These are phyloP conservation scores for Drosophila guanche DNA, from an alignment of 1,140 invertebrate species.

Conservation along the genomic window DNA sequence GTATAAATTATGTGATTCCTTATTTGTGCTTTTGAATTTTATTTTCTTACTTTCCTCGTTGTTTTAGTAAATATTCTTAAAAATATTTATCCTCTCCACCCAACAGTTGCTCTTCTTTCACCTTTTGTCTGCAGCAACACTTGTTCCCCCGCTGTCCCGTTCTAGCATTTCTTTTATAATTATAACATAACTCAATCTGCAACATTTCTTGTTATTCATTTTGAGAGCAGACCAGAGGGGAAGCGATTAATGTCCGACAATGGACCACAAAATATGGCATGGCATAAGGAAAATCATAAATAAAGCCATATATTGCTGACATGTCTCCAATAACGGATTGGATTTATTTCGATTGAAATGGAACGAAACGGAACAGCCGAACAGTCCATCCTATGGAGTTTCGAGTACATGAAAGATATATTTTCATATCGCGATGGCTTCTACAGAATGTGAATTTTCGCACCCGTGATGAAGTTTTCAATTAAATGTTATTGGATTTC, in stretches of 20 bases:
- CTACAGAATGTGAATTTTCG: slow-evolving; percentile 79
- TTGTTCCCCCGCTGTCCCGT: neutral
- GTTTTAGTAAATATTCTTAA: no score
- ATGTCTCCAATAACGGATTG: slow-evolving; percentile 71
- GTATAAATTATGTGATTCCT: no score
- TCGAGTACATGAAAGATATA: slow-evolving; percentile 65
- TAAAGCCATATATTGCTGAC: slow-evolving; percentile 65
- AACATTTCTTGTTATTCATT: slow-evolving; percentile 74
- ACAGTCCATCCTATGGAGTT: slow-evolving; percentile 35
- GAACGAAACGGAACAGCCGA: slow-evolving; percentile 36
- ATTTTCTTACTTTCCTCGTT: no score
- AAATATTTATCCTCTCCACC: no score
- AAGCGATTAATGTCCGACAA: slow-evolving; percentile 79
- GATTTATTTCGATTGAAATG: slow-evolving; percentile 16
- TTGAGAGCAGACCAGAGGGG: slow-evolving; percentile 49
- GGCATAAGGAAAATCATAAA: slow-evolving; percentile 79
- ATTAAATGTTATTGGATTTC: slow-evolving; percentile 83
- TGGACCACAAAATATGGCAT: slow-evolving; percentile 74
- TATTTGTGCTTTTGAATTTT: no score
- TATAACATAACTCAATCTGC: slow-evolving; percentile 80
- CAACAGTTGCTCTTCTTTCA: neutral
- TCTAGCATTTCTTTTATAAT: slow-evolving; percentile 52
- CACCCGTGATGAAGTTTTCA: slow-evolving; percentile 83
- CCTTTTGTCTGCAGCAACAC: no score
- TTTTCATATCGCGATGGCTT: slow-evolving; percentile 78